Percentiles rank a stretch among this genome's conserved stretches.
Evolutionary conservation across 2,797 vertebrate genomes (phyloP).

Genomic region (Peromyscus melanophrys): DNA sequence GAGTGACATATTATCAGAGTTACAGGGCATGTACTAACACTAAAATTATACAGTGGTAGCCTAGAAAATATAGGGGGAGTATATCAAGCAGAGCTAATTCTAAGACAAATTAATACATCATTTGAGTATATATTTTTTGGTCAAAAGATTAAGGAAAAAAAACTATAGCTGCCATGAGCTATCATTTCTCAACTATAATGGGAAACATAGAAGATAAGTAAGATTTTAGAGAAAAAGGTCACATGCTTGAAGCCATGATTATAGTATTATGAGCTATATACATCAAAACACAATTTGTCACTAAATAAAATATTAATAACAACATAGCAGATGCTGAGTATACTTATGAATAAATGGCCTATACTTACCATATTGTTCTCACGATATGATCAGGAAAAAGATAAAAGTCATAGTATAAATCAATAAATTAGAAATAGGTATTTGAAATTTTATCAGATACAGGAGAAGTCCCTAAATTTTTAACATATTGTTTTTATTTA

Average conservation of each 20-base stretch:
- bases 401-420: neutral
- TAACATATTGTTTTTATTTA: neutral
- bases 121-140: neutral
- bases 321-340: neutral
- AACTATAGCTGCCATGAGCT: neutral
- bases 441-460: neutral
- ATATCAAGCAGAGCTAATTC: neutral
- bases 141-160: conserved; percentile 31
- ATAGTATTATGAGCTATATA: neutral
- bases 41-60: neutral
- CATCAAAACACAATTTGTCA: neutral
- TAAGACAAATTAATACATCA: neutral
- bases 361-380: neutral
- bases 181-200: neutral
- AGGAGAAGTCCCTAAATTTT: neutral
- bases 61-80: neutral
- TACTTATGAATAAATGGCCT: neutral
- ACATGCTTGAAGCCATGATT: neutral
- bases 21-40: neutral
- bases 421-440: neutral
- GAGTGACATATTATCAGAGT: neutral
- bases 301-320: conserved; percentile 27
- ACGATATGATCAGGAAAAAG: neutral
- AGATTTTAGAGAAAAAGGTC: neutral
- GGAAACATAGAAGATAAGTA: neutral